A percentile compares a stretch with the other conserved stretches of the same genome.
Evolutionary conservation across 2,797 vertebrate genomes (phyloP).

Genomic region (Podarcis lilfordi): DNA sequence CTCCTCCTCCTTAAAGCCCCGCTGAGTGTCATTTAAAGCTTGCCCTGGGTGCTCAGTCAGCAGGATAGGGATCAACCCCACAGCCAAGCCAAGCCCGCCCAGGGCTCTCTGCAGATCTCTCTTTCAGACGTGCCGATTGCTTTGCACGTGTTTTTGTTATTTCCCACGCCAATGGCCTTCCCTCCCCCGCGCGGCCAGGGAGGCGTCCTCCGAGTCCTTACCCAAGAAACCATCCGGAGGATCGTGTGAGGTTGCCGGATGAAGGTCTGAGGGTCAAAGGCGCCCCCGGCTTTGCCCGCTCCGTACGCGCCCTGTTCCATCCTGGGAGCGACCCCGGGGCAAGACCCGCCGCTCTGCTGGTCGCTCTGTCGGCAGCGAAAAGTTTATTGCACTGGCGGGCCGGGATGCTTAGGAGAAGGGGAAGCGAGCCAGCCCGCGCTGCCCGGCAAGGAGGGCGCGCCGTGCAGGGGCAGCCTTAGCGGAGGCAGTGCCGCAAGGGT

Average conservation of each 20-base stretch:
- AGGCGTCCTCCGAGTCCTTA: slow-evolving; percentile 65
- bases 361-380: too few species aligned
- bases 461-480: not conserved
- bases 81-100: not conserved
- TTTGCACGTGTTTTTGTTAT: not conserved
- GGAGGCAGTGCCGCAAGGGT: not conserved
- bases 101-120: not conserved
- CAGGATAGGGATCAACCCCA: not conserved
- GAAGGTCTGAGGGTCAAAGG: slow-evolving; percentile 93
- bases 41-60: not conserved
- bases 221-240: slow-evolving; percentile 89
- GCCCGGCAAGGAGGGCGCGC: not conserved
- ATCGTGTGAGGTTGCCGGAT: slow-evolving; percentile 92
- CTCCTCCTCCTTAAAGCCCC: not conserved
- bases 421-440: not conserved
- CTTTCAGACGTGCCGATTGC: not conserved
- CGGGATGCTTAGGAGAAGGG: not conserved
- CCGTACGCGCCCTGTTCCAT: slow-evolving; percentile 95
- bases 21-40: not conserved
- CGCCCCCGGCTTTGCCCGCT: slow-evolving; percentile 94
- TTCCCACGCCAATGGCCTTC: not conserved
- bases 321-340: slow-evolving; percentile 57
- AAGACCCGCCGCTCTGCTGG: not conserved
- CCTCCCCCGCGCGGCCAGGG: not conserved
- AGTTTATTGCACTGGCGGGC: not conserved